Evolutionary conservation across 1,140 invertebrate genomes (phyloP).

Genomic region (Vanessa atalanta): DNA sequence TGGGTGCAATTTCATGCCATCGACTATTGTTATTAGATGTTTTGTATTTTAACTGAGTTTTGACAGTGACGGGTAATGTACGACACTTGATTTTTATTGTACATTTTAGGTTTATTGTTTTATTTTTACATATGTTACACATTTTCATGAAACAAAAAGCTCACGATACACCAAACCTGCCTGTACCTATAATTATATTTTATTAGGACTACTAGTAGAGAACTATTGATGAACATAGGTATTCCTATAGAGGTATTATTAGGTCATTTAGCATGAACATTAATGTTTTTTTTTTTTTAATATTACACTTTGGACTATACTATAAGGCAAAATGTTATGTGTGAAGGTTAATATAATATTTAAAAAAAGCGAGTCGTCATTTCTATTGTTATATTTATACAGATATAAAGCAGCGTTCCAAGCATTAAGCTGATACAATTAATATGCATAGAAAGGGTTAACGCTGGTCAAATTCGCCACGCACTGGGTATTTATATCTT

Average conservation of each 20-base stretch:
- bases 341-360: too few relatives aligned
- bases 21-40: slow-evolving; percentile 39
- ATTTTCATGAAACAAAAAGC: too few relatives aligned
- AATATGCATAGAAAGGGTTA: slow-evolving; percentile 58
- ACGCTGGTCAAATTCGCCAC: slow-evolving; percentile 51
- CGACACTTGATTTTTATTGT: background rate
- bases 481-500: slow-evolving; percentile 58
- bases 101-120: background rate
- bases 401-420: slow-evolving; percentile 30
- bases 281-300: too few relatives aligned
- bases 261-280: too few relatives aligned
- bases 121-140: background rate
- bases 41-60: slow-evolving; percentile 33
- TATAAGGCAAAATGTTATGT: too few relatives aligned
- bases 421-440: slow-evolving; percentile 41
- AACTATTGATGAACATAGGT: too few relatives aligned
- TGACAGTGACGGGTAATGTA: slow-evolving; percentile 4
- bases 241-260: too few relatives aligned
- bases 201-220: too few relatives aligned
- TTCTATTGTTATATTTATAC: background rate
- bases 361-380: background rate
- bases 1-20: slow-evolving; percentile 62
- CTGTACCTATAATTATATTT: too few relatives aligned
- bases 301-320: too few relatives aligned
- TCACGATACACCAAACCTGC: too few relatives aligned